Base-by-base conservation (phyloP, 2,113 vertebrate species). In the Australoheros scitulus region DNA sequence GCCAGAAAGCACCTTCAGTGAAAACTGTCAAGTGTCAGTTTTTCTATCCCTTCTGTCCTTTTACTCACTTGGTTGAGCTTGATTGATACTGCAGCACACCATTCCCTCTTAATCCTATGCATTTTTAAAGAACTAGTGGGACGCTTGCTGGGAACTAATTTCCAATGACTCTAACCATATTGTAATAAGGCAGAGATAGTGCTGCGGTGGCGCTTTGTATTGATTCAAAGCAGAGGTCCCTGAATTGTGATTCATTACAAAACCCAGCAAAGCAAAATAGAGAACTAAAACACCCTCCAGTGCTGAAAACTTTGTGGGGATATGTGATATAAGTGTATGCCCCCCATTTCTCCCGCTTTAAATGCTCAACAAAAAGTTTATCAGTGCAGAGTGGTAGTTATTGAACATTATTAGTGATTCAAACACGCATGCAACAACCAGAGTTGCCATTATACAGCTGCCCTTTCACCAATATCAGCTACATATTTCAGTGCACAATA, bases 91-190 rank as follows among this genome's bases (percentile, higher is more conserved):
- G 83, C 90, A 55, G 87, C 80, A n/a, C 80, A 79, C 89, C 59
- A 26, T 92, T 94, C 92, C 83, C 76, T 86, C 88, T 92, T 95
- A 94, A 95, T 94, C 92, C 93, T 83, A 94, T 96, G 94, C 94
- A 95, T 96, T 95, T 96, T 95, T 95, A 94, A 96, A 95, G 89
- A 94, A 93, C 80, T 87, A 64, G 74, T 74, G 74, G 56, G 88
- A 90, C 61, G 59, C 89, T 81, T 36, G 85, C 88, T 88, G 77
- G 85, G 88, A 94, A 91, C 90, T 94, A 91, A 94, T 94, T 95
- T 94, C 87, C 89, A 94, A 86, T 84, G 85, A 79, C 92, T 92
- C 61, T 81, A 77, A 89, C 88, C 78, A 58, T 92, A 87, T 91
- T 92, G 91, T 92, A 94, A 94, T 93, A 89, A 90, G 89, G 83